Percentiles rank a stretch among this genome's conserved stretches.
These are phyloP conservation scores for Falcunculus frontatus DNA, from an alignment of 2,113 vertebrate genomes.

Conservation along the genomic window DNA sequence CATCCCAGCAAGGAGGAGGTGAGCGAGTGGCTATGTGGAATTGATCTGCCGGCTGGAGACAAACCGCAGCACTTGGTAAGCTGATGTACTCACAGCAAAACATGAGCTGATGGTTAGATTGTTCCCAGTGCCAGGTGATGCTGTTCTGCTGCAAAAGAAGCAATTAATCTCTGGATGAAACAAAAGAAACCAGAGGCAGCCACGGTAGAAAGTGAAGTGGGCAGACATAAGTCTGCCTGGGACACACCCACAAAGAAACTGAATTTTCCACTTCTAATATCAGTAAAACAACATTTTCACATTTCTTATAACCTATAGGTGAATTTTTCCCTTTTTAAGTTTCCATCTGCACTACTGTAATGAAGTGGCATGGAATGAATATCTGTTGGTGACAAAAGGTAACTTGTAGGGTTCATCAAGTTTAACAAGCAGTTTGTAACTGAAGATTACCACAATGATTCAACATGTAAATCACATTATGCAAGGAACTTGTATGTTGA, in stretches of 20 bases:
- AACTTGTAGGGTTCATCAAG: not conserved
- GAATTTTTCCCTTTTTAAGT: not conserved
- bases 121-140: not conserved
- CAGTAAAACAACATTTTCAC: not conserved
- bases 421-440: not conserved
- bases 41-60: not conserved
- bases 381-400: not conserved
- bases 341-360: not conserved
- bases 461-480: not conserved
- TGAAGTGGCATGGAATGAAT: not conserved
- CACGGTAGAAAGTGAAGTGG: not conserved
- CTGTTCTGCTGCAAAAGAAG: not conserved
- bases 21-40: rapidly evolving
- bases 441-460: not conserved
- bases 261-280: not conserved
- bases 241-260: not conserved
- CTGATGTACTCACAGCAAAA: not conserved
- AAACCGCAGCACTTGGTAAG: not conserved
- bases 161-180: not conserved
- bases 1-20: not conserved
- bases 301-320: not conserved
- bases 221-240: not conserved
- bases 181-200: not conserved
- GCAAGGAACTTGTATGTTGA: not conserved
- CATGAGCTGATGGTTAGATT: not conserved